Conservation (phyloP, 1,140 invertebrate genomes). For the Adelges cooleyi region DNA sequence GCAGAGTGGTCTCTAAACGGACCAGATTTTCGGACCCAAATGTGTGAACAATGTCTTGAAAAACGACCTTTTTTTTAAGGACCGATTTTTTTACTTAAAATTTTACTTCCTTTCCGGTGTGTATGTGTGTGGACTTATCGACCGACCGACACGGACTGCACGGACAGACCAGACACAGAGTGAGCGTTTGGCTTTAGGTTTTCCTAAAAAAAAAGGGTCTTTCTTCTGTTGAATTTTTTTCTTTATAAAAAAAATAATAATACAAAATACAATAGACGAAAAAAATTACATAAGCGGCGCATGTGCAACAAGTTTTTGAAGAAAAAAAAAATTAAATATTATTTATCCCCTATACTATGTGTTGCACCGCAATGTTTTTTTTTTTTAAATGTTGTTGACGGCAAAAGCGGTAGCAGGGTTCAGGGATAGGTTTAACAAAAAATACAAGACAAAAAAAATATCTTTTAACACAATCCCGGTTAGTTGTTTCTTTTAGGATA, state of each 20-base stretch:
- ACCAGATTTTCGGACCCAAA: conserved; percentile 11
- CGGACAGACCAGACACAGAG: too few relatives aligned
- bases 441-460: too few relatives aligned
- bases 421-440: not conserved
- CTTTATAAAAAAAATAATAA: not conserved
- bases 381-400: not conserved
- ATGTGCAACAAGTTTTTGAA: not conserved
- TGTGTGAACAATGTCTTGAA: not conserved
- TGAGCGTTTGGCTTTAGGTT: too few relatives aligned
- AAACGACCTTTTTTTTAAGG: not conserved
- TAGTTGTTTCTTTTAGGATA: too few relatives aligned
- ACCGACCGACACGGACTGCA: conserved; percentile 6
- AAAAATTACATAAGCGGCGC: not conserved
- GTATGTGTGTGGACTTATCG: conserved; percentile 16
- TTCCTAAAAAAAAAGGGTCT: too few relatives aligned
- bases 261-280: conserved; percentile 1
- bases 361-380: too few relatives aligned
- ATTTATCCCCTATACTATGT: too few relatives aligned
- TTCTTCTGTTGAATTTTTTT: too few relatives aligned
- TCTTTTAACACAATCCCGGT: too few relatives aligned
- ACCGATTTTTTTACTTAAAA: not conserved
- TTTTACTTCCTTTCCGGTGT: conserved; percentile 5
- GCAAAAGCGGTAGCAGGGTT: not conserved
- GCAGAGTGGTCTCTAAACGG: conserved; percentile 3
- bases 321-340: conserved; percentile 2